These are phyloP conservation scores for Oikopleura albicans DNA, from an alignment of 23 tunicate species.

Conservation along the genomic window DNA sequence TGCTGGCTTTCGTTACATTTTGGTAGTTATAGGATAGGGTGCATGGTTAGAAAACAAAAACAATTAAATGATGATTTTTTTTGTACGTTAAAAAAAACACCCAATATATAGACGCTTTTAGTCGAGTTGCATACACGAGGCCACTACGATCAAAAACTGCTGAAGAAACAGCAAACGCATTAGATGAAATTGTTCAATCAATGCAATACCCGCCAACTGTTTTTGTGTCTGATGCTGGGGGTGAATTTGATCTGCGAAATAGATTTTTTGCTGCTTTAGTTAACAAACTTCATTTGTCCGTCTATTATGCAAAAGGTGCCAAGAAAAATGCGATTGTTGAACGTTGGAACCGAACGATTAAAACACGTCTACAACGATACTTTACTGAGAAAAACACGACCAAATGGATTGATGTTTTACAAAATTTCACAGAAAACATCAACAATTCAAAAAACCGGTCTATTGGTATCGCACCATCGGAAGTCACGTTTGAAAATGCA, in stretches of 20 bases:
- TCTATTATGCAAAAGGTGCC: neutral
- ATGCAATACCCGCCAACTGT: neutral
- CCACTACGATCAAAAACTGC: neutral
- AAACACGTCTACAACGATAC: neutral
- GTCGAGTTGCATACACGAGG: neutral
- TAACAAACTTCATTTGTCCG: neutral
- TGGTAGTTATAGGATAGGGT: conserved; percentile 7
- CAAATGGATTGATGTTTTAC: neutral
- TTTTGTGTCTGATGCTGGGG: neutral
- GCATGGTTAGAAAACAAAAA: too few relatives aligned
- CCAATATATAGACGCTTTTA: neutral
- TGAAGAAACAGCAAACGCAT: neutral
- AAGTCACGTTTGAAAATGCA: neutral
- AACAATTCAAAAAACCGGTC: neutral
- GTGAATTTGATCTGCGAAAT: neutral
- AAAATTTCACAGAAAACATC: neutral
- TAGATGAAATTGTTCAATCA: neutral
- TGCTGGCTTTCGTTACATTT: neutral
- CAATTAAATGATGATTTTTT: too few relatives aligned
- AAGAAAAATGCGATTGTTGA: neutral
- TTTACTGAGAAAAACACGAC: neutral
- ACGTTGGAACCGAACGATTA: neutral
- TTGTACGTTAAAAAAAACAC: too few relatives aligned
- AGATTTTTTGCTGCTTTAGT: neutral
- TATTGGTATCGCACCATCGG: neutral